phyloP scores from a whole-genome alignment of 2,797 vertebrate species.

The Staurois parvus region DNA sequence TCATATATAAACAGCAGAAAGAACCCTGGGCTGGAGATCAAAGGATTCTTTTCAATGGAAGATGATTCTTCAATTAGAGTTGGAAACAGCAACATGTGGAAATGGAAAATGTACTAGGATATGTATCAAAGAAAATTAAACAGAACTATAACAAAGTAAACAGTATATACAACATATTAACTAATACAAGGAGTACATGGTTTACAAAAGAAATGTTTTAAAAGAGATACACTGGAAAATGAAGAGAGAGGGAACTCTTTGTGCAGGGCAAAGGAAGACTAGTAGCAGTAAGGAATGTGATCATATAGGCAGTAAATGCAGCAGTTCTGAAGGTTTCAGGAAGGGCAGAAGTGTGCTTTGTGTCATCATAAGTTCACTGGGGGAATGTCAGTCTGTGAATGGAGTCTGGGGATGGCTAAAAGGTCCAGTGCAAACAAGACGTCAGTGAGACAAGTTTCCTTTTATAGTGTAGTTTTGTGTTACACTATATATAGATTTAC shows the following conservation, averaged over 20 bases:
- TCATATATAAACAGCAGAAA: conserved; percentile 24
- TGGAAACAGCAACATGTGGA: background rate
- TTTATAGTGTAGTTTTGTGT: too few relatives aligned
- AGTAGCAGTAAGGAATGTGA: background rate
- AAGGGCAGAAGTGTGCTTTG: conserved; percentile 5
- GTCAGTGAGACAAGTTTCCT: too few relatives aligned
- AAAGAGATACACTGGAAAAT: background rate
- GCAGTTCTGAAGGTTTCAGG: background rate
- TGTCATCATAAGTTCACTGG: background rate
- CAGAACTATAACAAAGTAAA: background rate
- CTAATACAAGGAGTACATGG: background rate
- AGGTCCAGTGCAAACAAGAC: background rate
- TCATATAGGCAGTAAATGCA: background rate
- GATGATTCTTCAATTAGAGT: conserved; percentile 12
- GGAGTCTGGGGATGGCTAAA: background rate
- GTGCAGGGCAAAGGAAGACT: background rate
- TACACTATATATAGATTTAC: too few relatives aligned
- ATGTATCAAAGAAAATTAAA: conserved; percentile 3
- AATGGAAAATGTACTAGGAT: background rate
- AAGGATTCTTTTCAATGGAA: conserved; percentile 17
- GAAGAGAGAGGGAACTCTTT: background rate
- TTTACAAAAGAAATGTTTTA: background rate
- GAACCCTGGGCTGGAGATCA: conserved; percentile 33
- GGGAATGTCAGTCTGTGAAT: background rate
- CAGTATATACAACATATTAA: background rate